Base-by-base conservation (phyloP, 1,140 invertebrate genomes). In the Ooceraea biroi region DNA sequence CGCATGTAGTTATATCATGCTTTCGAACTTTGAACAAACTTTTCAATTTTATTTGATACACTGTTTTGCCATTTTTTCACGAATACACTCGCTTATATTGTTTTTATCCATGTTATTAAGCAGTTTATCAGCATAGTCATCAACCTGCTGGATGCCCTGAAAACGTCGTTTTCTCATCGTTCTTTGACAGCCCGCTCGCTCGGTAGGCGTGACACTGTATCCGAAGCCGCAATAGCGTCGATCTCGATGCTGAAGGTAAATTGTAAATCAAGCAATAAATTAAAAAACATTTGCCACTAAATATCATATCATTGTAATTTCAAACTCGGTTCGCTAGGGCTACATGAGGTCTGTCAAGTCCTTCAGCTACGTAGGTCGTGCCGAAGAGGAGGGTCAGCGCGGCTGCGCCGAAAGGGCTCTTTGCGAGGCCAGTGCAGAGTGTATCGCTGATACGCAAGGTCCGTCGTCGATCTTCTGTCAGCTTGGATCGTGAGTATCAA, bases 51-150 rank as follows among this genome's bases (percentile, higher is more conserved):
- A n/a, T 36, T 36, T 36, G 36, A 36, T 7, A 7, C 36, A 36
- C 36, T 36, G 2, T 7, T 7, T 36, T 36, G 36, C 36, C 36
- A 7, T 7, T 7, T 36, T 7, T 36, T 36, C 36, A 7, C 22
- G 17, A 69, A 30, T 19, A 78, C 41, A 3, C 14, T 78, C 22
- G 22, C 65, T 80, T 57, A 77, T 2, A 80, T 58, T 25, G 36
- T 44, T n/a, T 22, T 69, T 69, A 36, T 76, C 11, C 41, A 10
- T 84, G 44, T 66, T 78, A 41, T 71, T 60, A 74, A 83, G 87
- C 95, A 98, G 98, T 98, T 98, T 94, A 97, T 98, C 94, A 97
- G 97, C 95, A 97, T 98, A 93, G 97, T 98, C 27, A 96, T 98
- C 88, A 98, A 98, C 92, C 96, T 98, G 36, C 94, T 98, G 94